phyloP scores from a whole-genome alignment of 2,113 vertebrate genomes.

The Amazona guildingii region DNA sequence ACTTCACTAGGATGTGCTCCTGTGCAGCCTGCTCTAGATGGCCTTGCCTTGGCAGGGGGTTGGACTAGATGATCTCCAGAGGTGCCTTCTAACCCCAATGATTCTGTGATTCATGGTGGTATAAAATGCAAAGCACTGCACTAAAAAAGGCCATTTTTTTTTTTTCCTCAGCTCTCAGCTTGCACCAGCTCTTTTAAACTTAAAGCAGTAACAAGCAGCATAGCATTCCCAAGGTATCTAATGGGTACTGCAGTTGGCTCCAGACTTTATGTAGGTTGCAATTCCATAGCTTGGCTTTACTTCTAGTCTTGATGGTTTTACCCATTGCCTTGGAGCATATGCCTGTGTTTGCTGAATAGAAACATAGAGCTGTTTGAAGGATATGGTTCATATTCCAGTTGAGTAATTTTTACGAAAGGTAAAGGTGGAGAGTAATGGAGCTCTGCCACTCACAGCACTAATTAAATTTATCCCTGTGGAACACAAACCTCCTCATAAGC shows the following conservation, averaged over 20 bases:
- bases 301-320: neutral
- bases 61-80: neutral
- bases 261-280: neutral
- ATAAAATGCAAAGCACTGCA: neutral
- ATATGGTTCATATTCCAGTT: neutral
- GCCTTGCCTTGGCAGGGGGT: neutral
- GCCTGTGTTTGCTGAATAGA: neutral
- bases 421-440: neutral
- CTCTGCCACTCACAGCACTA: slow-evolving; percentile 24
- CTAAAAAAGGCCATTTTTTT: neutral
- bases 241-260: neutral
- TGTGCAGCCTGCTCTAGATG: neutral
- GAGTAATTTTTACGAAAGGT: neutral
- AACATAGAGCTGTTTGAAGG: neutral
- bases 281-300: neutral
- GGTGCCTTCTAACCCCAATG: neutral
- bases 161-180: neutral
- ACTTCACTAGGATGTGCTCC: neutral
- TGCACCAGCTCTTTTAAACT: neutral
- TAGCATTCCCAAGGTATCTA: neutral
- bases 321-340: neutral
- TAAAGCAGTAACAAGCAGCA: neutral
- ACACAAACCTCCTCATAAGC: slow-evolving; percentile 42
- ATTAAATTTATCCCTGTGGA: slow-evolving; percentile 64
- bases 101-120: neutral